Evolutionary conservation across 1,140 invertebrate species (phyloP).

Genomic region (Drosophila gunungcola): DNA sequence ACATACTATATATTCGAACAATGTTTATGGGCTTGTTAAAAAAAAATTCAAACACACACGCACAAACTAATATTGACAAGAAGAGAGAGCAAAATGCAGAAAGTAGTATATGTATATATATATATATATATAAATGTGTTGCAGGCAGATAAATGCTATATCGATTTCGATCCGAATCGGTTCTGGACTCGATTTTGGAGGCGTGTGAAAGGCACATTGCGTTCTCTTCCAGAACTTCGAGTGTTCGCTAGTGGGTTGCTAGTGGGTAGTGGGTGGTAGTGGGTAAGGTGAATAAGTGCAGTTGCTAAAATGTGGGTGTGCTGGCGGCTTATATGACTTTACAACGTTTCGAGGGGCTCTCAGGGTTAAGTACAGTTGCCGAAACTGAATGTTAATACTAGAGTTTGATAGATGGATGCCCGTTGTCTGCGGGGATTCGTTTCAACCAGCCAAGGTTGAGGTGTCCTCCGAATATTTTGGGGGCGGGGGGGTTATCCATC

Average conservation of each 20-base stretch:
- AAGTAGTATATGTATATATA: not conserved
- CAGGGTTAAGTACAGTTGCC: slow-evolving; percentile 49
- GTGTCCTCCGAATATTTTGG: not conserved
- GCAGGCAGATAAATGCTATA: slow-evolving; percentile 6
- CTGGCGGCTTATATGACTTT: slow-evolving; percentile 38
- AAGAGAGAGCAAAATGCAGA: slow-evolving; percentile 44
- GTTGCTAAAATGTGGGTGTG: slow-evolving; percentile 11
- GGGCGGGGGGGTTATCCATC: not conserved
- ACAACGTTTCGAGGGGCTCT: slow-evolving; percentile 38
- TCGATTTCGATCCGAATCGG: slow-evolving; percentile 5
- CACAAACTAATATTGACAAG: slow-evolving; percentile 36
- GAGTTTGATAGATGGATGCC: not conserved
- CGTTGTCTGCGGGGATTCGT: slow-evolving; percentile 6
- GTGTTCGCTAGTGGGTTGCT: not conserved
- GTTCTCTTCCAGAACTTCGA: slow-evolving; percentile 6
- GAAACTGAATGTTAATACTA: slow-evolving; percentile 49
- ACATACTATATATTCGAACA: slow-evolving; percentile 47
- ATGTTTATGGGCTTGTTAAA: slow-evolving; percentile 39
- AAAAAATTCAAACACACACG: slow-evolving; percentile 23
- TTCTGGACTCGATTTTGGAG: not conserved
- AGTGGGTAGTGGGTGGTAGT: not conserved
- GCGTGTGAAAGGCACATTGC: slow-evolving; percentile 48
- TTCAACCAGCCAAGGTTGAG: not conserved
- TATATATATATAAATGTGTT: slow-evolving; percentile 9
- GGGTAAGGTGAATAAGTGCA: not conserved